Evolutionary conservation across 92 coral and sea anemone species (phyloP), one percentile per base, ranked within the genome.

Genomic region (Phymanthus crucifer): DNA sequence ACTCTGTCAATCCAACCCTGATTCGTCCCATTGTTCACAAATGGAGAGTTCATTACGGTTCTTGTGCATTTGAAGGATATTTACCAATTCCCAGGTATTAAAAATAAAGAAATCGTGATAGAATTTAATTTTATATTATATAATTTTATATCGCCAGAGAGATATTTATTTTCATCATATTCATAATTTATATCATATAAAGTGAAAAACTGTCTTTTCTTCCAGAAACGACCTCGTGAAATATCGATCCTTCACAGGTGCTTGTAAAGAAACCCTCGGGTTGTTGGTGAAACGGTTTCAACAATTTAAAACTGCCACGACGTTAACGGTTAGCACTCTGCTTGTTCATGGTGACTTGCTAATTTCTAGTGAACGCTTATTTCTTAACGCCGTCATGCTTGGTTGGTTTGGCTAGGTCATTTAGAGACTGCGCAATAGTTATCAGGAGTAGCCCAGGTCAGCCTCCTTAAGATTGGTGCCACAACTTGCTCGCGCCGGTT

Each of bases 11-110:
- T 32, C 88, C 91, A 18, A 88, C 88, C 37, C 80, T 88, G 45
- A 80, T 88, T 70, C 85, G 88, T 52, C 90, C 90, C 26, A 81
- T 81, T 81, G 83, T 46, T 33, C 90, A 61, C 73, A 76, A 80
- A 23, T 86, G 90, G 86, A 86, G 58, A 56, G 81, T 86, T 2
- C 81, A 86, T 50, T 76, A 81, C 45, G 73, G 69, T 48, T 46
- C 82, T 29, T 79, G 90, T 26, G 82, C 90, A 10, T 86, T 81
- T 76, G 56, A 69, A 19, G 83, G 90, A 6, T 81, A 81, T 76
- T 67, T 68, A 26, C 83, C 90, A 13, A 26, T 81, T 38, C 40
- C 37, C 17, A 76, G 82, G 90, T 86, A 36, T 0, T n/a, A 27
- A 27, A 26, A 27, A 0, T 2, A 2, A 6, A 11, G 18, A 10